Evolutionary conservation across 2,797 vertebrate genomes (phyloP).

Genomic region (Malacoraja senta): DNA sequence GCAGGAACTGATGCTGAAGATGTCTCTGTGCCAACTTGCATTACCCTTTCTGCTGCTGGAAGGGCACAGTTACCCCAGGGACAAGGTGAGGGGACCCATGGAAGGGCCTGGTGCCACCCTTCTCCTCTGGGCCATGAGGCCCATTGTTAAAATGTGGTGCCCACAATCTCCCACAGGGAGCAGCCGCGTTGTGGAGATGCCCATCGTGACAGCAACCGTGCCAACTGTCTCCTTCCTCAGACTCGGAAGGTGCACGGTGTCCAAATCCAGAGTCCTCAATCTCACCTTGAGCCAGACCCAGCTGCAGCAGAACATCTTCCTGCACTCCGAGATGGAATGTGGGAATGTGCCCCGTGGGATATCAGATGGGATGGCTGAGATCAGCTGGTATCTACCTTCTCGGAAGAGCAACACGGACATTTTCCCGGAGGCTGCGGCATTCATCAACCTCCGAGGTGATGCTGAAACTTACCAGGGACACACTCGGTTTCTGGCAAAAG

Average conservation of each 20-base stretch:
- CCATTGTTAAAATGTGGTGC: slow-evolving; percentile 58
- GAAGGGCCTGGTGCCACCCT: slow-evolving; percentile 47
- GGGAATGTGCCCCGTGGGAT: slow-evolving; percentile 54
- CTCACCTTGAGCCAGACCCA: slow-evolving; percentile 51
- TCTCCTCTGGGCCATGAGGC: slow-evolving; percentile 67
- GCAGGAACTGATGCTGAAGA: slow-evolving; percentile 67
- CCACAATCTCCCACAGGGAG: slow-evolving; percentile 44
- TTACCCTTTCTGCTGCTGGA: slow-evolving; percentile 67
- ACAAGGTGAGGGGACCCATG: background rate
- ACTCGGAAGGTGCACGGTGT: slow-evolving; percentile 54
- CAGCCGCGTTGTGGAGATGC: slow-evolving; percentile 50
- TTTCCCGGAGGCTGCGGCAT: slow-evolving; percentile 49
- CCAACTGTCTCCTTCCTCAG: slow-evolving; percentile 58
- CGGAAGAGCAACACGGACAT: slow-evolving; percentile 50
- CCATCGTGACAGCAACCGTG: slow-evolving; percentile 58
- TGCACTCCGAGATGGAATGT: slow-evolving; percentile 62
- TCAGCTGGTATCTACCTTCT: slow-evolving; percentile 66
- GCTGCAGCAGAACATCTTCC: slow-evolving; percentile 60
- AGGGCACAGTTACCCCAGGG: slow-evolving; percentile 42
- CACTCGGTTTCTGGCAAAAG: too few species aligned
- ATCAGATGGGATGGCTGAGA: slow-evolving; percentile 64
- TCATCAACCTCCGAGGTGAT: too few species aligned
- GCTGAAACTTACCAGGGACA: too few species aligned
- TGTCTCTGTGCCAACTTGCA: slow-evolving; percentile 73
- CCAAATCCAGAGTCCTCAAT: slow-evolving; percentile 72